Evolutionary conservation across 2,797 vertebrate species (phyloP), one percentile per base, ranked within the genome.

Genomic region (Malurus splendens): DNA sequence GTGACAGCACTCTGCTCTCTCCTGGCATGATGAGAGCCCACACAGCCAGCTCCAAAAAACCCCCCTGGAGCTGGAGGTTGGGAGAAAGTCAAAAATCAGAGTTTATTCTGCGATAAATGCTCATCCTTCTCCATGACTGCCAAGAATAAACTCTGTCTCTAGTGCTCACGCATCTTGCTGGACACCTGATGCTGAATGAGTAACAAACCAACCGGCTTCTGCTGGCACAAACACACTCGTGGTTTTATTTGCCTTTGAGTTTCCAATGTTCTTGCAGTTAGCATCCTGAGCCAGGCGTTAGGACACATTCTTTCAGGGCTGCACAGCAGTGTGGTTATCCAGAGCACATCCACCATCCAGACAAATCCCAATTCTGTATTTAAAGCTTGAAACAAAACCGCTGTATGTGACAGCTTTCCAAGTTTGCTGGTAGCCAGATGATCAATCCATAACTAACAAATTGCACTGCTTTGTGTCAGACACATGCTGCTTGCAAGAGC

Each of bases 311-410:
- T 87, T 72, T 19, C 28, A 75, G 86, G 84, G 74, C 62, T 64
- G 14, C 0, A 6, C 27, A 41, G 42, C 41, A 3, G 16, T 36
- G 41, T n/a, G 51, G 45, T 64, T 61, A 38, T 61, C 52, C n/a
- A 60, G 44, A 33, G 64, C 84, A 73, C 41, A 86, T 72, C 70
- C 73, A 44, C 22, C 60, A 51, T 3, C 59, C 47, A 66, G 83
- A 71, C n/a, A 51, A 87, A 62, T 51, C 32, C 10, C 12, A 82
- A 52, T 72, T 60, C 59, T 87, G 30, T 75, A 86, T 52, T 88
- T 92, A 90, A 87, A 91, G 89, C 90, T 87, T 80, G 44, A 90
- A 82, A 80, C 82, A 41, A 90, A 90, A 68, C 28, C 23, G 32
- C 33, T 74, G 22, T 78, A 25, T 62, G 73, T 74, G 82, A 92